A percentile compares a stretch with the other conserved stretches of the same genome.
phyloP scores from a whole-genome alignment of 2,888 invertebrate species.

The Tetheella fluctuosa region DNA sequence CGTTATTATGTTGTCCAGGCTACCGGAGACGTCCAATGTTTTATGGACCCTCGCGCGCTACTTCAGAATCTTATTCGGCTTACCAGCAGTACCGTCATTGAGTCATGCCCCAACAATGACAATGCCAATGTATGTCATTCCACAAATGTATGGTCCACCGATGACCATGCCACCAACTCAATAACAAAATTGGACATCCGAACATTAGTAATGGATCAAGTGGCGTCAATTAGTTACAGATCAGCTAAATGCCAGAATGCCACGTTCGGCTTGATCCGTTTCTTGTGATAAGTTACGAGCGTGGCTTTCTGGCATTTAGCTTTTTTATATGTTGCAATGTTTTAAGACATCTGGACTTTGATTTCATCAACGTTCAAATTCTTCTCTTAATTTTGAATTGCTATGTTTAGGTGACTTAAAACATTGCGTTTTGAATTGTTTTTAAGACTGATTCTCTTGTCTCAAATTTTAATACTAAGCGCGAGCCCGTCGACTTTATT shows the following conservation, averaged over 20 bases:
- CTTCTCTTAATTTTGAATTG: slow-evolving; percentile 35
- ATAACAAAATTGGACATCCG: slow-evolving; percentile 76
- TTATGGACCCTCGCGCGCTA: slow-evolving; percentile 82
- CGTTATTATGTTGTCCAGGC: slow-evolving; percentile 69
- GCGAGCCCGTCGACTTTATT: slow-evolving; percentile 82
- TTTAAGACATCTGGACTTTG: slow-evolving; percentile 62
- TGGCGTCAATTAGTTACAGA: slow-evolving; percentile 56
- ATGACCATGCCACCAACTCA: slow-evolving; percentile 63
- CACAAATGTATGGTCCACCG: slow-evolving; percentile 65
- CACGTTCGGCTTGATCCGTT: slow-evolving; percentile 73
- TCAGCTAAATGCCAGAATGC: slow-evolving; percentile 80
- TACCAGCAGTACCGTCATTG: slow-evolving; percentile 71
- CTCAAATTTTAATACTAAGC: slow-evolving; percentile 58
- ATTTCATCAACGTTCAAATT: slow-evolving; percentile 29
- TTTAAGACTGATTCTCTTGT: slow-evolving; percentile 69
- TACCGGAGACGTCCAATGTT: slow-evolving; percentile 82
- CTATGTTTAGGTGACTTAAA: slow-evolving; percentile 57
- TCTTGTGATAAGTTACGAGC: slow-evolving; percentile 30
- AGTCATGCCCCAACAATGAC: slow-evolving; percentile 67
- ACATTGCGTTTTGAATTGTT: slow-evolving; percentile 51
- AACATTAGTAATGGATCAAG: slow-evolving; percentile 70
- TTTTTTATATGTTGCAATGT: slow-evolving; percentile 59
- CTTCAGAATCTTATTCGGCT: slow-evolving; percentile 79
- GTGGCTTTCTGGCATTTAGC: slow-evolving; percentile 83
- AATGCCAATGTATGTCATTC: slow-evolving; percentile 78